These are phyloP conservation scores for Chiloscyllium plagiosum DNA, from an alignment of 2,113 vertebrate genomes.

Conservation along the genomic window DNA sequence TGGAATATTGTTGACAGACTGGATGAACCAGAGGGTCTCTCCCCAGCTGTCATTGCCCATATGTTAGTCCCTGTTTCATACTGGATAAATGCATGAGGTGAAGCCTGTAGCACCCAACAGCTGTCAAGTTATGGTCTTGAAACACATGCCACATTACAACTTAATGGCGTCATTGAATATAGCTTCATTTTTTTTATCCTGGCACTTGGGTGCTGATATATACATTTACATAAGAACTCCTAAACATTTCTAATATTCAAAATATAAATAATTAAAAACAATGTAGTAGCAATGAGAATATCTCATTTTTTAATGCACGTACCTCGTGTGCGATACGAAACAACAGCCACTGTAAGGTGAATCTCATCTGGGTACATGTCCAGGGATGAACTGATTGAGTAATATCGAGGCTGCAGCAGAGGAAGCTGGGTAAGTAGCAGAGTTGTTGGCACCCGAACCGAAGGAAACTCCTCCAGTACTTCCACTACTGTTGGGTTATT, in stretches of 20 bases:
- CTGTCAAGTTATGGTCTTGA: background rate
- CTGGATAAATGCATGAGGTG: background rate
- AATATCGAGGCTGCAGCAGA: constrained; percentile 88
- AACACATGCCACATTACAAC: too few relatives aligned
- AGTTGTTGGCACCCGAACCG: constrained; percentile 84
- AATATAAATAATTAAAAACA: too few relatives aligned
- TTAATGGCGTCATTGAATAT: background rate
- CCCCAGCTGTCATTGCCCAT: background rate
- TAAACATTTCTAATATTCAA: background rate
- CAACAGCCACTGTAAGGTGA: constrained; percentile 90
- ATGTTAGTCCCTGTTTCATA: background rate
- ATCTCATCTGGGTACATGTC: constrained; percentile 82
- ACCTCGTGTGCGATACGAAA: constrained; percentile 87
- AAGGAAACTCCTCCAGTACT: constrained; percentile 88
- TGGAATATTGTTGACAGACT: background rate
- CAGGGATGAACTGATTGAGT: constrained; percentile 95
- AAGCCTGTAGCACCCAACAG: background rate
- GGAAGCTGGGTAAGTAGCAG: constrained; percentile 92
- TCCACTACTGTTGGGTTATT: constrained; percentile 90
- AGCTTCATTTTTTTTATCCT: background rate
- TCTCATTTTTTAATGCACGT: constrained; percentile 32
- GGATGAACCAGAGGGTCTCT: background rate
- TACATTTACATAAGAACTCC: too few relatives aligned
- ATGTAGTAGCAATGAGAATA: background rate
- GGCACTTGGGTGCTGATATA: background rate